Evolutionary conservation across 2,888 invertebrate species (phyloP).

Genomic region (Ectemnius cavifrons): DNA sequence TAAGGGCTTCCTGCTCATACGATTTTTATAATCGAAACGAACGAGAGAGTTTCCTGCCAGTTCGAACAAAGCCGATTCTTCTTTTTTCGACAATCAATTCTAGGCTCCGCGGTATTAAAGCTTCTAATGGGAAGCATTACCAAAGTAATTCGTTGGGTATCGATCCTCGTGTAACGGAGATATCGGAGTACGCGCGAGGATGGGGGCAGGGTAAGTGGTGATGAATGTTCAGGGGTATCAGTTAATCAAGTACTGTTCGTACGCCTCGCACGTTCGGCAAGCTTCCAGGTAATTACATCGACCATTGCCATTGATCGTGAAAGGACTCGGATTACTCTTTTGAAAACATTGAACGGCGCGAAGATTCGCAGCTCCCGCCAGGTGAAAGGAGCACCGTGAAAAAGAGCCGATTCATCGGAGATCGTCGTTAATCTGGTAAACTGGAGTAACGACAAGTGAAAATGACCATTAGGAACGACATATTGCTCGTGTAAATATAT

Average conservation of each 20-base stretch:
- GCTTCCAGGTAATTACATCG: conserved; percentile 58
- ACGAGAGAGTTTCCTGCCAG: too few species aligned
- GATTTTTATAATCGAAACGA: too few species aligned
- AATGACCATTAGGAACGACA: too few species aligned
- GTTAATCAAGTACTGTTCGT: conserved; percentile 46
- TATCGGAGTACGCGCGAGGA: conserved; percentile 16
- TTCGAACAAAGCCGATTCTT: too few species aligned
- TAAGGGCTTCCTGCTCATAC: too few species aligned
- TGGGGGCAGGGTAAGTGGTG: conserved; percentile 20
- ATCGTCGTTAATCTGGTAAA: too few species aligned
- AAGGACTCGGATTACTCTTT: conserved; percentile 55
- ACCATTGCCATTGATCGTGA: conserved; percentile 56
- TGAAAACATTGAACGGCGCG: conserved; percentile 56
- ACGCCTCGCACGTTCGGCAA: conserved; percentile 51
- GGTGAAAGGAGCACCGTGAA: background rate
- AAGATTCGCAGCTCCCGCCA: conserved; percentile 38
- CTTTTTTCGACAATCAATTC: background rate
- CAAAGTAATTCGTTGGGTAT: conserved; percentile 10
- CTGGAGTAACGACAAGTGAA: too few species aligned
- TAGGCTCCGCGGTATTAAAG: background rate
- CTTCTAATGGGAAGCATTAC: background rate
- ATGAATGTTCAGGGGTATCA: conserved; percentile 30
- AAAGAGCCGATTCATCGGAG: too few species aligned
- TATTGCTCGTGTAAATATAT: too few species aligned
- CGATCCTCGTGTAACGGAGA: conserved; percentile 7